Conservation (phyloP, 2,113 vertebrate genomes). For the Artemisiospiza belli region DNA sequence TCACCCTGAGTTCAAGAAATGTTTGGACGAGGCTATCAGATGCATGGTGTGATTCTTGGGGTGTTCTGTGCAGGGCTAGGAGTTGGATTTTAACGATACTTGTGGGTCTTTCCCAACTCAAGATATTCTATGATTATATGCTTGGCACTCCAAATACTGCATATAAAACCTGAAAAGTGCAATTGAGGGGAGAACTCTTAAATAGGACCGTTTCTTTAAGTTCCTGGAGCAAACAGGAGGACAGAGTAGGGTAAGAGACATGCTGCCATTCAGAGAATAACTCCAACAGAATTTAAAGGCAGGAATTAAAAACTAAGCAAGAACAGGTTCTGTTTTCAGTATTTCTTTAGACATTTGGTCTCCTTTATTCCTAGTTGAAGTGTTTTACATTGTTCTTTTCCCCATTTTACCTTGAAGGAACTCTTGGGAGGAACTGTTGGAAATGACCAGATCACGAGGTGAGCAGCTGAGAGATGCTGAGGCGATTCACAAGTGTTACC, state of each 20-base stretch:
- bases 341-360: neutral
- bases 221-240: neutral
- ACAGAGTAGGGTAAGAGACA: neutral
- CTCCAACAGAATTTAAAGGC: neutral
- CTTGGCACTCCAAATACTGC: neutral
- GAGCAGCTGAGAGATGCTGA: slow-evolving; percentile 74
- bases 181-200: neutral
- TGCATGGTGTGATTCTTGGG: too few species aligned
- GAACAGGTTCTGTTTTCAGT: neutral
- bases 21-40: neutral
- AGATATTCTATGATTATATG: neutral
- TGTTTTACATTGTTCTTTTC: neutral
- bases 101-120: neutral
- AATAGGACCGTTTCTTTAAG: neutral
- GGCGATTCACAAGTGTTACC: slow-evolving; percentile 73
- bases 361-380: neutral
- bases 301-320: neutral
- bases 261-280: neutral
- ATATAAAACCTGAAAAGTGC: neutral
- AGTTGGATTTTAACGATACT: neutral
- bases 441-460: slow-evolving; percentile 69
- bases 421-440: slow-evolving; percentile 82
- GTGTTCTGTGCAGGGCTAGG: neutral
- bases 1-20: neutral
- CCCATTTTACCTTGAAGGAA: slow-evolving; percentile 59